Evolutionary conservation across 2,888 invertebrate species (phyloP).

Genomic region (Leptinotarsa peninsularis): DNA sequence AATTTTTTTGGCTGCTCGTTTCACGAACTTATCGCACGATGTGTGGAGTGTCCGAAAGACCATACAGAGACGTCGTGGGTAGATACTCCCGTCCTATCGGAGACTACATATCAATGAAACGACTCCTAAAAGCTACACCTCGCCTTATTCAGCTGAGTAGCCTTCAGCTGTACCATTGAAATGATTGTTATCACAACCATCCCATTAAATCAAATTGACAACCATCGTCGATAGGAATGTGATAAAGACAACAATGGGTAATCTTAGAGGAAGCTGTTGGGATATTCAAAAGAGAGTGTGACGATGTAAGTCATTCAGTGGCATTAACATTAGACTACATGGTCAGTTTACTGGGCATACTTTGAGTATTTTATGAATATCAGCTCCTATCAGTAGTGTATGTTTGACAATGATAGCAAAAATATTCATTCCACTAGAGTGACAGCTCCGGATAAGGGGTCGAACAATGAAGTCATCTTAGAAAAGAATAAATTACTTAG

Average conservation of each 20-base stretch:
- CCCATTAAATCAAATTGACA: constrained; percentile 48
- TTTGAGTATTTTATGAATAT: too few species aligned
- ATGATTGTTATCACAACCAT: constrained; percentile 47
- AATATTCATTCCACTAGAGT: too few species aligned
- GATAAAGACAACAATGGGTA: constrained; percentile 44
- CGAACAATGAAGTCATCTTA: too few species aligned
- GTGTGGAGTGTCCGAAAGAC: constrained; percentile 6
- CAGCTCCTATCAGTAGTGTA: too few species aligned
- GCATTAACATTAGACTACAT: neutral
- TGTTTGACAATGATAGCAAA: too few species aligned
- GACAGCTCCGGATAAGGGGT: too few species aligned
- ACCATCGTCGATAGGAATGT: constrained; percentile 40
- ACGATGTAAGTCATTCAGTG: neutral
- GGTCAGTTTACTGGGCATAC: too few species aligned
- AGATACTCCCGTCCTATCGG: constrained; percentile 43
- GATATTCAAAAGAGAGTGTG: constrained; percentile 9
- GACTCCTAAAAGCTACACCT: constrained; percentile 42
- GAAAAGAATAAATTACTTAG: too few species aligned
- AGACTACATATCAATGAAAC: constrained; percentile 43
- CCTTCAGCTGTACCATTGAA: constrained; percentile 46
- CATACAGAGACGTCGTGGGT: constrained; percentile 36
- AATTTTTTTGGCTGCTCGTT: neutral
- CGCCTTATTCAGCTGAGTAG: constrained; percentile 46
- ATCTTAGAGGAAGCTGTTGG: constrained; percentile 20
- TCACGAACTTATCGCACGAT: neutral